Base-by-base conservation (phyloP, 2,797 vertebrate species). In the Poecilia gillii region DNA sequence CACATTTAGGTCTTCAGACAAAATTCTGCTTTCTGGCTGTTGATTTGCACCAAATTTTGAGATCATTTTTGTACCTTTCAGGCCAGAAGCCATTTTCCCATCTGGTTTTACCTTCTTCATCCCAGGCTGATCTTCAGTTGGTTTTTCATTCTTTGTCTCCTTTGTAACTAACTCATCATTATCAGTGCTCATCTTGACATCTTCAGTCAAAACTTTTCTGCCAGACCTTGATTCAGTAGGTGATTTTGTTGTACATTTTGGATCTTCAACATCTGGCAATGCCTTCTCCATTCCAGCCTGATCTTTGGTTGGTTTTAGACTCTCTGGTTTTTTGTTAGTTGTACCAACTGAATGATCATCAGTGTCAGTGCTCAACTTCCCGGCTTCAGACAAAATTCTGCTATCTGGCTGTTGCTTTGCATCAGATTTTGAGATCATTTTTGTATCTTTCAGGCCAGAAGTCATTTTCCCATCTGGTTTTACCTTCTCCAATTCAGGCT, bases 301-400 rank as follows among this genome's bases (percentile, higher is more conserved):
- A 49, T 53, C 43, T 76, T 87, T 85, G 2, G 39, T n/a, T 11
- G 33, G 79, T 75, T 78, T 86, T 51, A 41, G 4, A 81, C 8
- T 81, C 78, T 91, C 93, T 4, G n/a, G 70, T 76, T 91, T 92
- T 73, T 91, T 93, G 74, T 28, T 16, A 28, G 57, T 12, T 31
- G 28, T 0, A 59, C 57, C 28, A 31, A 16, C 28, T 59, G 57
- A 31, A 12, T 59, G 57, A 59, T 59, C 25, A 55, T 55, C 53
- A n/a, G 53, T 59, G 0, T 31, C 57, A 31, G 0, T 66, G 20
- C 79, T 78, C 39, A 45, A 45, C 11, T 45, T 45, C 43, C 43
- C 11, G 3, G 43, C 43, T 13, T 74, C 14, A 11, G 41, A 47
- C 6, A 28, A 77, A 49, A 39, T 36, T 8, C 76, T 73, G 13